Evolutionary conservation across 2,888 invertebrate species (phyloP), one percentile per base, ranked within the genome.

Genomic region (Nymphalis c-album): DNA sequence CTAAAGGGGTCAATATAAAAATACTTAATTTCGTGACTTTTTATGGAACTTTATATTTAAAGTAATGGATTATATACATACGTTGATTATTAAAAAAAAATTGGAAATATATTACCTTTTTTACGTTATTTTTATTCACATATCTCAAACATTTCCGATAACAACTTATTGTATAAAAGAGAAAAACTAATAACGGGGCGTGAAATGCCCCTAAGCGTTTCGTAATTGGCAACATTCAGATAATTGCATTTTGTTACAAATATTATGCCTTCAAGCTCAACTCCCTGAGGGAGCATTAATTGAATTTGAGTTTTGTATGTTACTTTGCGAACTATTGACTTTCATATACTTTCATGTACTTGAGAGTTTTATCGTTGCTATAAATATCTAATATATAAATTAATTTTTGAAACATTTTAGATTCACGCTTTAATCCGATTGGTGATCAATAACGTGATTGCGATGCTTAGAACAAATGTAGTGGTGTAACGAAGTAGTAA

Each of bases 201-300:
- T 57, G 55, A 70, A 73, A 72, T 68, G 61, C 57, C 71, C 70
- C 63, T 46, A 69, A 71, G 73, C 68, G 59, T 45, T 59, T 45
- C 64, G 71, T 68, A 72, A 74, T 76, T 74, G 74, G 75, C 73
- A 72, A 71, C 74, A 75, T 76, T 76, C 72, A 70, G 60, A 67
- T 88, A 88, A 87, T 86, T 86, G 80, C 81, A 78, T 81, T 83
- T 80, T 78, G 79, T 80, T 76, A 76, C 74, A 76, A 77, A 71
- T 64, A 72, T 71, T 67, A 67, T 63, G 62, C 62, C 72, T 51
- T 59, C 46, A 45, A 57, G 59, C 63, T 45, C 26, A 59, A 50
- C 51, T 51, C 26, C 31, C 59, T 26, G 13, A 55, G 60, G 60
- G 53, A 59, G 60, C 31, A 22, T 63, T 67, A 51, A 63, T 46